Base-by-base conservation (phyloP, 2,113 vertebrate species). In the Muscicapa adusta region DNA sequence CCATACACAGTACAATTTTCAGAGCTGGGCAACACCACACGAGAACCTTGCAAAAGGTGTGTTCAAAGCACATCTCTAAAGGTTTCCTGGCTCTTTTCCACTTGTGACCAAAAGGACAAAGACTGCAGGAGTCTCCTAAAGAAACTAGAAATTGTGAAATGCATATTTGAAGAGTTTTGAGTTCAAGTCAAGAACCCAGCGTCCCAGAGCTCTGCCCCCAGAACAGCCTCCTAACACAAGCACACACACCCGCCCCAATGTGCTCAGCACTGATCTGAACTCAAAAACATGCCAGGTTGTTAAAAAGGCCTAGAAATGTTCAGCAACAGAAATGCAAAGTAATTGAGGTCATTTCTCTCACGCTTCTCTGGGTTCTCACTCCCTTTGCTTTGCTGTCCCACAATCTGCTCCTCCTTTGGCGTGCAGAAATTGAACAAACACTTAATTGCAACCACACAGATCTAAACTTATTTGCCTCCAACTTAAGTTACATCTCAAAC, bases 261-360 rank as follows among this genome's bases (percentile, higher is more conserved):
- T 15, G 10, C 38, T 36, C 75, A 45, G 71, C 84, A 40, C 53
- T 18, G 4, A 75, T 33, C 38, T n/a, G 53, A 91, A 70, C 67
- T 75, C 11, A 1, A 67, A 24, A 91, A 89, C 31, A 31, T 4
- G 62, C 42, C 72, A 85, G 17, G 50, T 67, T 86, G 72, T 90
- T 88, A 82, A 91, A 72, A 38, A 71, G 42, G 11, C 34, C 80
- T 61, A 51, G 65, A 94, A 89, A 82, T 2, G 24, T 42, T 85
- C 87, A 75, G 53, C 62, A 45, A 51, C 26, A 85, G 34, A 94
- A 88, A 82, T 2, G 12, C 50, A 62, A 36, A 89, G 77, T 82
- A 91, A 96, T 89, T 79, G 60, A 95, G 94, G 91, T 95, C 85
- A 73, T 20, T 93, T 79, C 50, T 57, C 81, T 89, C 68, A 48